Evolutionary conservation across 2,888 invertebrate species (phyloP).

Genomic region (Stomorhina lunata): DNA sequence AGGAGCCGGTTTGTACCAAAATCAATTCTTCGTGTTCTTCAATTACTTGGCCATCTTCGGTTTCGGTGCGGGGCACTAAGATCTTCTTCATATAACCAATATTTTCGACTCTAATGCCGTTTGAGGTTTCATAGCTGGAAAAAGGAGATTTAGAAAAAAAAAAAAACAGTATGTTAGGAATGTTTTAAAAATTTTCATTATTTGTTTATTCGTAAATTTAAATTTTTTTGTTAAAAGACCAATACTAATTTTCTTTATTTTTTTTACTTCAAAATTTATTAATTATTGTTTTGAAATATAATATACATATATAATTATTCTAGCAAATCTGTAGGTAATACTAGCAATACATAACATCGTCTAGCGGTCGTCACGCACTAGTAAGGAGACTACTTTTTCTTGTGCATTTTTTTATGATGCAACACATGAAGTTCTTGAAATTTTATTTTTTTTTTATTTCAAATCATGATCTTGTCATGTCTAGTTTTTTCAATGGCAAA

Average conservation of each 20-base stretch:
- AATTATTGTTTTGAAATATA: too few species aligned
- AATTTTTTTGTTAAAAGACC: neutral
- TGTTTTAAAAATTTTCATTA: neutral
- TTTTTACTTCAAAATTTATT: too few species aligned
- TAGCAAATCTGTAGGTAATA: neutral
- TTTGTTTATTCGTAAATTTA: too few species aligned
- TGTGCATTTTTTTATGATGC: neutral
- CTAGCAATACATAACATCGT: neutral
- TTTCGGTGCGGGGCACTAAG: conserved; percentile 79
- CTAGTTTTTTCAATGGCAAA: neutral
- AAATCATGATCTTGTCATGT: neutral
- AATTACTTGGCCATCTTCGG: conserved; percentile 79
- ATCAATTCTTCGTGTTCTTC: conserved; percentile 82
- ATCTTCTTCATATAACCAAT: conserved; percentile 85
- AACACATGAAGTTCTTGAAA: neutral
- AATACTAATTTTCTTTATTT: neutral
- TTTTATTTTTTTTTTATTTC: too few species aligned
- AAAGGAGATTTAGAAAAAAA: too few species aligned
- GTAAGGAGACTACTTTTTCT: neutral
- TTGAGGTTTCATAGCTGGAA: conserved; percentile 89
- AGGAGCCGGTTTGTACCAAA: conserved; percentile 85
- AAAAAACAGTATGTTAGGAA: neutral
- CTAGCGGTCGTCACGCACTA: conserved; percentile 11
- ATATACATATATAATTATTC: neutral
- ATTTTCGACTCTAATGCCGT: conserved; percentile 89